phyloP scores from a whole-genome alignment of 2,797 vertebrate genomes.

The Sarcophilus harrisii region DNA sequence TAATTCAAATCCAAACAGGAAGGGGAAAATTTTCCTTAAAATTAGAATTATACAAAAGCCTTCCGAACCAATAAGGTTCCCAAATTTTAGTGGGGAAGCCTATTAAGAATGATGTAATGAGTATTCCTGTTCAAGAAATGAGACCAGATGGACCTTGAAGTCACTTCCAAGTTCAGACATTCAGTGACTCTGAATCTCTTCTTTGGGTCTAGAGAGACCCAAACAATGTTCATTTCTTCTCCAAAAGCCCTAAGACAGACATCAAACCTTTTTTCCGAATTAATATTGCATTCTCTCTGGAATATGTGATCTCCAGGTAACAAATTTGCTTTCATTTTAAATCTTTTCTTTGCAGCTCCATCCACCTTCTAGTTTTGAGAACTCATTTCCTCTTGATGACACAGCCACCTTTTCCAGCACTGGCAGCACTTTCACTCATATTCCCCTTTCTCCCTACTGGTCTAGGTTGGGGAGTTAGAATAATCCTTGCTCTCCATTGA shows the following conservation, averaged over 20 bases:
- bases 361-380: background rate
- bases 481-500: background rate
- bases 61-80: background rate
- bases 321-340: background rate
- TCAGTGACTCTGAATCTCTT: background rate
- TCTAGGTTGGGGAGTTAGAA: background rate
- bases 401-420: background rate
- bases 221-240: background rate
- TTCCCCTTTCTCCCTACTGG: background rate
- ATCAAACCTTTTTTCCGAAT: background rate
- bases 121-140: background rate
- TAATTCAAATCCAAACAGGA: background rate
- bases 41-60: background rate
- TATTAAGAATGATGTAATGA: background rate
- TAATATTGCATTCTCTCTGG: background rate
- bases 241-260: background rate
- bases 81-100: background rate
- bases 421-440: background rate
- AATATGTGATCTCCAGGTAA: background rate
- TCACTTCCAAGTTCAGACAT: background rate
- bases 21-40: background rate
- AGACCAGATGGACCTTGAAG: background rate
- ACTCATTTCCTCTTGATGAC: background rate
- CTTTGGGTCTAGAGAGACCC: background rate
- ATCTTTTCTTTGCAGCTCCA: background rate